Conservation (phyloP, 2,113 vertebrate species). For the Bubo blakistoni region DNA sequence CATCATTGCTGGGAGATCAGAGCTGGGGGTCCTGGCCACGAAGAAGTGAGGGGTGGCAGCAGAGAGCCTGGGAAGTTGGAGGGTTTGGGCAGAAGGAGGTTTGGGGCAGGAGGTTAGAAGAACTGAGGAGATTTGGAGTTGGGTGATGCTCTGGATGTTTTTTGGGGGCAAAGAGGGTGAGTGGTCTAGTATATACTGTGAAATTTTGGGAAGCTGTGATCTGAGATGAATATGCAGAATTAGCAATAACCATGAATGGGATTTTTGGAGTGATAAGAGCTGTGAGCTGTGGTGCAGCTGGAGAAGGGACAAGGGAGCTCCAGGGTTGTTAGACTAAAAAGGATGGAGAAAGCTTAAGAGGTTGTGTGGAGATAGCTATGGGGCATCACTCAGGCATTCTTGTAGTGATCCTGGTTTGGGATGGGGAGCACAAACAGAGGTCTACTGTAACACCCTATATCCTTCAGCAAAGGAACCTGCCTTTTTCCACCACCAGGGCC, state of each 20-base stretch:
- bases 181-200: background rate
- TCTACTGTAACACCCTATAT: background rate
- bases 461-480: background rate
- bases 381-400: background rate
- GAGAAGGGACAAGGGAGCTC: background rate
- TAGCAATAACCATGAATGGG: background rate
- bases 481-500: background rate
- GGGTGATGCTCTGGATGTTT: background rate
- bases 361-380: background rate
- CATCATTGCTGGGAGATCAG: background rate
- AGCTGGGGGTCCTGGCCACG: fast-evolving
- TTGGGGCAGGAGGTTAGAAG: background rate
- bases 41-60: background rate
- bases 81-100: background rate
- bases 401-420: background rate
- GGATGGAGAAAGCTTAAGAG: background rate
- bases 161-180: background rate
- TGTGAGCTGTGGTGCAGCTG: background rate
- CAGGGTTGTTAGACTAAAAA: background rate
- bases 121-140: fast-evolving
- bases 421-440: background rate
- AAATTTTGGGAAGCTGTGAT: background rate
- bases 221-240: background rate
- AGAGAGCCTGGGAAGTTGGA: background rate
- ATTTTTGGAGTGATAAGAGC: background rate